These are phyloP conservation scores for Pangasius macronema DNA, from an alignment of 2,797 vertebrate genomes.

Conservation along the genomic window DNA sequence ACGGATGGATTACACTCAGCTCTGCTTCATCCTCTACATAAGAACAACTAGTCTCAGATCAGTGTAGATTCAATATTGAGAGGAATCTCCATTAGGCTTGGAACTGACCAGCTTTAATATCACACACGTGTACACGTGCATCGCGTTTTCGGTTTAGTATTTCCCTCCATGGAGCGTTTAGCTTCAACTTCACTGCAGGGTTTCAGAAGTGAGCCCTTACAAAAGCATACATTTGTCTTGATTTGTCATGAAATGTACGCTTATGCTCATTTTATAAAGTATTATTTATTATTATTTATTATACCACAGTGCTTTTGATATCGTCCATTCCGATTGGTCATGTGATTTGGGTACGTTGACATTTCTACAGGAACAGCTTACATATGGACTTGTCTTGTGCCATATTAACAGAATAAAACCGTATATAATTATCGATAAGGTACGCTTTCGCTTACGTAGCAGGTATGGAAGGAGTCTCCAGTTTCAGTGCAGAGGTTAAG, in stretches of 20 bases:
- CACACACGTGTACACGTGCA: not conserved
- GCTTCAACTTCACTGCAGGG: not conserved
- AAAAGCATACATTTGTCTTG: not conserved
- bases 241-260: not conserved
- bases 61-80: not conserved
- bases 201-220: not conserved
- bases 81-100: not conserved
- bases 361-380: not conserved
- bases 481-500: not conserved
- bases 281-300: not conserved
- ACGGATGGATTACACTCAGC: slow-evolving; percentile 44
- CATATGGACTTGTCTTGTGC: no score
- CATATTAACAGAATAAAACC: not conserved
- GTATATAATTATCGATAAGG: not conserved
- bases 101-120: not conserved
- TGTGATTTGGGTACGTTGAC: not conserved
- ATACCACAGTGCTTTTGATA: not conserved
- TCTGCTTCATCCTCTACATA: not conserved
- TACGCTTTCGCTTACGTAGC: not conserved
- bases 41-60: not conserved
- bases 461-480: not conserved
- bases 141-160: not conserved
- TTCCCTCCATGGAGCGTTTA: not conserved
- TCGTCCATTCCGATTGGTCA: not conserved
- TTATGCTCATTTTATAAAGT: not conserved